These are phyloP conservation scores for Ursus arctos DNA, from an alignment of 2,113 vertebrate species.

Conservation along the genomic window DNA sequence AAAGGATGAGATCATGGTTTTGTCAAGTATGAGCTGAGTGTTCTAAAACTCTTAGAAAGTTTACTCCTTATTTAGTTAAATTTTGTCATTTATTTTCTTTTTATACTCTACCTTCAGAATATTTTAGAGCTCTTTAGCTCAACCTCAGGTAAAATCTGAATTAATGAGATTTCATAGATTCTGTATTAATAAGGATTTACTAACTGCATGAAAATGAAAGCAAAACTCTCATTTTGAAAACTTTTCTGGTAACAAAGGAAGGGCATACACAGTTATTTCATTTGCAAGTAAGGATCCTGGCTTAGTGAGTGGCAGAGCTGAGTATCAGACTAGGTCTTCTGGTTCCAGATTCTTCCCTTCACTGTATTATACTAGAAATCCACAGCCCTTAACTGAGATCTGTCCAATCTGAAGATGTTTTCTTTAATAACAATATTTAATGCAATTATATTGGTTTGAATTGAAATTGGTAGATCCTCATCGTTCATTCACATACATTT, in stretches of 20 bases:
- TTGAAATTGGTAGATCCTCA: neutral
- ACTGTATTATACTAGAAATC: neutral
- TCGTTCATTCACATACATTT: neutral
- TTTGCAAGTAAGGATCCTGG: neutral
- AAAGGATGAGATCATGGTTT: slow-evolving; percentile 25
- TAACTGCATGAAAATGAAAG: slow-evolving; percentile 10
- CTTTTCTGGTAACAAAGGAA: neutral
- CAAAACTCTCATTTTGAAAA: slow-evolving; percentile 34
- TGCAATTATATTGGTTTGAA: slow-evolving; percentile 18
- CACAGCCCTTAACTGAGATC: neutral
- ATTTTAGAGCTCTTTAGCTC: slow-evolving; percentile 43
- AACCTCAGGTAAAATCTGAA: slow-evolving; percentile 42
- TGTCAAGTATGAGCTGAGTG: neutral
- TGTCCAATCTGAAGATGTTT: slow-evolving; percentile 28
- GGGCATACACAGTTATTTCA: neutral
- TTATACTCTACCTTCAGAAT: neutral
- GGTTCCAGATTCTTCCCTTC: neutral
- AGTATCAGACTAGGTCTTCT: neutral
- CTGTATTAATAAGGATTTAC: slow-evolving; percentile 9
- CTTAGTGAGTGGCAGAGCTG: neutral
- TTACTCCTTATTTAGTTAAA: slow-evolving; percentile 35
- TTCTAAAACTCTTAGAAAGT: slow-evolving; percentile 44
- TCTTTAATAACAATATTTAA: slow-evolving; percentile 3
- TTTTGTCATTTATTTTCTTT: slow-evolving; percentile 41
- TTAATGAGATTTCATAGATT: slow-evolving; percentile 22